Conservation (phyloP, 1,140 invertebrate species). For the Drosophila insularis region DNA sequence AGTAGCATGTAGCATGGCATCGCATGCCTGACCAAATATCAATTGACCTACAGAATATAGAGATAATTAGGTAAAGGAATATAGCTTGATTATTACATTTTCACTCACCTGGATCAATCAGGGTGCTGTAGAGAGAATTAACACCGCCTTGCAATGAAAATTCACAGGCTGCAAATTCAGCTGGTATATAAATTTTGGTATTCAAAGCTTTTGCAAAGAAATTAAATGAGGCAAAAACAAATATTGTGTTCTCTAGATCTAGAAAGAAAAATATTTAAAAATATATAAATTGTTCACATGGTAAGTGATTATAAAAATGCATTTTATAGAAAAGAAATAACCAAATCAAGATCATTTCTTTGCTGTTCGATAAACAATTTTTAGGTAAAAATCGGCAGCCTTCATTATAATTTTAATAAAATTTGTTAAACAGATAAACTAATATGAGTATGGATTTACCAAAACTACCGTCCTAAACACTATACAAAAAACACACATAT, state of each 20-base stretch:
- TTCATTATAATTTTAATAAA: too few species aligned
- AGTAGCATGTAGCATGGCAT: conserved; percentile 46
- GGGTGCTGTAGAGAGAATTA: conserved; percentile 48
- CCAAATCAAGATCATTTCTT: too few species aligned
- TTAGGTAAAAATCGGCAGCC: too few species aligned
- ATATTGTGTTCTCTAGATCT: conserved; percentile 55
- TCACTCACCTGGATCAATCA: conserved; percentile 67
- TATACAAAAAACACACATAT: too few species aligned
- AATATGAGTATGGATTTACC: too few species aligned
- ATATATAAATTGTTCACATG: neutral
- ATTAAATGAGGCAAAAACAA: conserved; percentile 63
- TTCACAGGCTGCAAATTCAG: conserved; percentile 63
- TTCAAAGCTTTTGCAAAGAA: conserved; percentile 56
- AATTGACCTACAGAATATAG: conserved; percentile 27
- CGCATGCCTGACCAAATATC: conserved; percentile 59
- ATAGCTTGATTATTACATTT: neutral
- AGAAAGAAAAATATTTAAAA: neutral
- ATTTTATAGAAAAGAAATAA: too few species aligned
- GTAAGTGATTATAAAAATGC: neutral
- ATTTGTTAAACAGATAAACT: too few species aligned
- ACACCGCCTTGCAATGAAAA: conserved; percentile 63
- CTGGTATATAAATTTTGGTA: conserved; percentile 61
- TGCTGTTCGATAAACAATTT: too few species aligned
- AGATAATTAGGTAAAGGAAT: too few species aligned
- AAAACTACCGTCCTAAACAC: too few species aligned